These are phyloP conservation scores for Kryptolebias ocellatus DNA, from an alignment of 2,797 vertebrate genomes.

Conservation along the genomic window DNA sequence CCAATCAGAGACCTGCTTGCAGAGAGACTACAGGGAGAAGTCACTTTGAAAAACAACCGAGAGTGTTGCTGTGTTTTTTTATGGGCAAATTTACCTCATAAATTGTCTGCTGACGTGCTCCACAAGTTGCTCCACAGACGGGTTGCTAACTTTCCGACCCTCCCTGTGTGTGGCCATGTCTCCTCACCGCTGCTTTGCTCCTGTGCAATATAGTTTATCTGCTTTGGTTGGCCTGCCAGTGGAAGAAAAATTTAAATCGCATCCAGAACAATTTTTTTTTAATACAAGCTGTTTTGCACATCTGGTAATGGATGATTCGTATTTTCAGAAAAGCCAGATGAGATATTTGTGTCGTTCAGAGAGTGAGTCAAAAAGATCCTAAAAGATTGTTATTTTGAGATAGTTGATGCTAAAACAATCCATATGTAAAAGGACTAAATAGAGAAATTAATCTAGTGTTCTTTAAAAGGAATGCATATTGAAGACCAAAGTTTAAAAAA, in stretches of 20 bases:
- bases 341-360: neutral
- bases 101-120: neutral
- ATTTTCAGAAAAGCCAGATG: neutral
- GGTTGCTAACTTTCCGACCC: neutral
- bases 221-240: no score
- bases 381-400: neutral
- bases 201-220: no score
- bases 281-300: neutral
- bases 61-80: neutral
- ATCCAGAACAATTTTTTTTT: no score
- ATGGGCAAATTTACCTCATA: neutral
- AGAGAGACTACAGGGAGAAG: neutral
- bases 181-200: no score
- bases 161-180: no score
- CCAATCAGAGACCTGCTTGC: neutral
- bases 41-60: neutral
- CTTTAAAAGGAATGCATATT: neutral
- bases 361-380: slow-evolving; percentile 7
- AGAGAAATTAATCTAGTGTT: neutral
- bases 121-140: neutral
- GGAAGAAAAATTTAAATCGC: no score
- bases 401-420: no score
- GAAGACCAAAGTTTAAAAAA: no score
- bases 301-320: neutral
- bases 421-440: neutral